Evolutionary conservation across 35 echinoderm and acorn worm genomes (phyloP).

Genomic region (Stichopus chloronotus): DNA sequence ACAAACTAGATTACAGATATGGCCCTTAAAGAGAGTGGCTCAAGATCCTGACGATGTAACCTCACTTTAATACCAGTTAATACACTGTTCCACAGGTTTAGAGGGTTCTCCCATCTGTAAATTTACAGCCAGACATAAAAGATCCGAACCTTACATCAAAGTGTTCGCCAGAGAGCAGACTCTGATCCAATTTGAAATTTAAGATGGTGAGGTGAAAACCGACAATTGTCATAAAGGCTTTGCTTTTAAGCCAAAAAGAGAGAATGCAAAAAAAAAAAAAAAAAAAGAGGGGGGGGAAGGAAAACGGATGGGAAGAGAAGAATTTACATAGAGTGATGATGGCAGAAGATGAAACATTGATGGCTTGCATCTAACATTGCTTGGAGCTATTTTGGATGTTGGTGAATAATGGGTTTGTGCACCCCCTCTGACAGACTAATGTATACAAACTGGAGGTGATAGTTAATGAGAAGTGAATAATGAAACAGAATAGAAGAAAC

Average conservation of each 20-base stretch:
- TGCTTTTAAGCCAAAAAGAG: constrained; percentile 1
- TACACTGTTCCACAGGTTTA: background rate
- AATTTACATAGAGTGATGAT: background rate
- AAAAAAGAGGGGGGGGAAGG: background rate
- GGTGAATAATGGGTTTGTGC: constrained; percentile 12
- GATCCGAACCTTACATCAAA: background rate
- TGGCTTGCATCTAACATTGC: background rate
- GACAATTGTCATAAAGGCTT: constrained; percentile 20
- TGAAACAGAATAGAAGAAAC: background rate
- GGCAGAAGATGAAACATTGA: background rate
- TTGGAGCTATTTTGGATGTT: background rate
- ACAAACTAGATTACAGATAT: too few species aligned
- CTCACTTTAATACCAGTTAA: background rate
- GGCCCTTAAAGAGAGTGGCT: too few species aligned
- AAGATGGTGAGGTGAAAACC: background rate
- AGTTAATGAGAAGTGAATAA: constrained; percentile 16
- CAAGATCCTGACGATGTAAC: background rate
- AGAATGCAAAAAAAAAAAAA: background rate
- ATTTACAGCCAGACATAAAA: background rate
- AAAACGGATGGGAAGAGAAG: background rate
- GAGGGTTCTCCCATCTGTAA: background rate
- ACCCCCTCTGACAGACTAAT: constrained; percentile 6
- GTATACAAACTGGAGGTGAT: constrained; percentile 11
- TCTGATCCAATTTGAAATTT: constrained; percentile 25
- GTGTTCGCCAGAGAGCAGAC: background rate